Percentiles rank a stretch among this genome's conserved stretches.
phyloP scores from a whole-genome alignment of 2,888 invertebrate genomes.

The Auanema freiburgensis region DNA sequence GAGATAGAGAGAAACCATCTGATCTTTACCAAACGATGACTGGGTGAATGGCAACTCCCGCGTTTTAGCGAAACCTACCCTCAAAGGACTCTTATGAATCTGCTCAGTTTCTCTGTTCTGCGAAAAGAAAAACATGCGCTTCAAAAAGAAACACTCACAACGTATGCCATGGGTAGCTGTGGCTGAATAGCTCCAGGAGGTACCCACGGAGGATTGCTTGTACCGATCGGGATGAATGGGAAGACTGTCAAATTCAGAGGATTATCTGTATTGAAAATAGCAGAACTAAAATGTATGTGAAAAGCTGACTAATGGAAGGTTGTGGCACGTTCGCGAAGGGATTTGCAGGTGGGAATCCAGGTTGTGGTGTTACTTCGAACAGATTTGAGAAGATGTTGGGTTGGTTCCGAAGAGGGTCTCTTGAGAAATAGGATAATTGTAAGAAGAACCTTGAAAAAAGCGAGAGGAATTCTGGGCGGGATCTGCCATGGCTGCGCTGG shows the following conservation, averaged over 20 bases:
- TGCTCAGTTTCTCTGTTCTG: no score
- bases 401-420: not conserved
- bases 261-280: not conserved
- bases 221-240: slow-evolving; percentile 21
- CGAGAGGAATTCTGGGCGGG: slow-evolving; percentile 30
- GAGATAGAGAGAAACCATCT: no score
- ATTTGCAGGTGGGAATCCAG: slow-evolving; percentile 5
- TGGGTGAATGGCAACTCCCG: no score
- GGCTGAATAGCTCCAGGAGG: not conserved
- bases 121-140: no score
- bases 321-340: not conserved
- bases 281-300: not conserved
- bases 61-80: no score
- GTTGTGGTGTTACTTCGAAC: slow-evolving; percentile 8
- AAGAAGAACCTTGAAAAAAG: not conserved
- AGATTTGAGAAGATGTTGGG: slow-evolving; percentile 1
- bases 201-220: slow-evolving; percentile 11
- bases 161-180: not conserved
- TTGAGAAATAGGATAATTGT: slow-evolving; percentile 1
- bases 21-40: no score
- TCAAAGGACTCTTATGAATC: no score
- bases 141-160: no score
- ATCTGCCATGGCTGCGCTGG: slow-evolving; percentile 58
- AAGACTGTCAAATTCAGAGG: slow-evolving; percentile 2
- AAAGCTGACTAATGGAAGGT: not conserved